Evolutionary conservation across 2,113 vertebrate genomes (phyloP).

Genomic region (Condylura cristata): DNA sequence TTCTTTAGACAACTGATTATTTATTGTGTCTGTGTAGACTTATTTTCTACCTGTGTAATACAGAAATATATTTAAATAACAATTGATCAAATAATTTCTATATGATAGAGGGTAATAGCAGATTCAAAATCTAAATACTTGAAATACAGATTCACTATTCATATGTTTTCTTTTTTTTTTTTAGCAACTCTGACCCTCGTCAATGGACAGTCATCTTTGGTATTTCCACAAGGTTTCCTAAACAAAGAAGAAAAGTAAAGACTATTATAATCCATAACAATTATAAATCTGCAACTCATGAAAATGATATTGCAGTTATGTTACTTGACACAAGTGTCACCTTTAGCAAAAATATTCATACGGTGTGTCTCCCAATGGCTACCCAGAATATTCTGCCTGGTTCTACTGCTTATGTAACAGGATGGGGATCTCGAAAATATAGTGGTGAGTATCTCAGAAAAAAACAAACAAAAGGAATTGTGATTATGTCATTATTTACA

Average conservation of each 20-base stretch:
- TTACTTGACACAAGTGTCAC: slow-evolving; percentile 3
- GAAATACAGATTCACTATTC: not conserved
- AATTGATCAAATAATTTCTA: not conserved
- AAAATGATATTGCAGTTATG: slow-evolving; percentile 78
- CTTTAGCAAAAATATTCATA: slow-evolving; percentile 70
- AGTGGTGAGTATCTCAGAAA: slow-evolving; percentile 65
- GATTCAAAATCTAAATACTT: not conserved
- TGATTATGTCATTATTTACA: not conserved
- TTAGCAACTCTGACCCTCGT: slow-evolving; percentile 57
- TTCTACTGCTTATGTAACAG: slow-evolving; percentile 78
- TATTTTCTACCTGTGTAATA: not conserved
- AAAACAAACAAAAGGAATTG: not conserved
- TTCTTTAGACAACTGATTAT: slow-evolving; percentile 34
- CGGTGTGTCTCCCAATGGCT: slow-evolving; percentile 77
- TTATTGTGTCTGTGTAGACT: not conserved
- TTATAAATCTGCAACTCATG: slow-evolving; percentile 35
- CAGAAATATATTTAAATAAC: not conserved
- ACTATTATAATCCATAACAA: slow-evolving; percentile 57
- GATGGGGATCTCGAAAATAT: slow-evolving; percentile 77
- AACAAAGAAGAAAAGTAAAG: not conserved
- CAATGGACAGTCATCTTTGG: slow-evolving; percentile 69
- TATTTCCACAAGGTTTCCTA: slow-evolving; percentile 29
- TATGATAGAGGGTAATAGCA: too few relatives aligned
- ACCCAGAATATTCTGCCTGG: slow-evolving; percentile 32
- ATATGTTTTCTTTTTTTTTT: slow-evolving; percentile 5